Evolutionary conservation across 1,140 invertebrate species (phyloP), one percentile per base, ranked within the genome.

Genomic region (Thrips palmi): DNA sequence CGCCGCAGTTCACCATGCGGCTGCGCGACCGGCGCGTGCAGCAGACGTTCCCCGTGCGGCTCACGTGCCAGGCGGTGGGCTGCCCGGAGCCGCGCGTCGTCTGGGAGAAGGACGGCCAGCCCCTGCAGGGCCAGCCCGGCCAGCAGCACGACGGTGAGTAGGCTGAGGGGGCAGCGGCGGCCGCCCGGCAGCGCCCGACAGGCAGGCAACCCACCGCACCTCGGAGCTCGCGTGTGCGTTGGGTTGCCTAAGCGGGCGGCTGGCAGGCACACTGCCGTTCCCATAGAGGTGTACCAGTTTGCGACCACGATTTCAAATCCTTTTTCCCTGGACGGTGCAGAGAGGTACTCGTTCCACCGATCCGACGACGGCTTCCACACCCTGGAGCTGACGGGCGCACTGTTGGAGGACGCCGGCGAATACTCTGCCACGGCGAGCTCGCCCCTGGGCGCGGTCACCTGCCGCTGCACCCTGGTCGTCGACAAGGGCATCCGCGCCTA

Each of bases 1-100:
- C 82, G 1, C 87, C 86, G 1, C 76, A 85, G 48, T 89, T 91
- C 50, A 86, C 81, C 0, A 85, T 87, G 74, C 68, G 80, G 17
- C 57, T 89, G 18, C 65, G 79, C n/a, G 81, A 87, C 52, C 65
- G 82, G 35, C 64, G 79, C 6, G 77, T 86, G 0, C 77, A 85
- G 52, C 67, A 74, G 4, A 77, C 77, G 0, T 86, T 80, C 63
- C 86, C 72, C 10, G 86, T 78, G 33, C 73, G 79, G 44, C 64
- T 96, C 17, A 83, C 85, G 1, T 86, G 91, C 55, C 81, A 88
- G 58, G 69, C 81, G 11, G 67, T 72, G 6, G 88, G 83, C 2
- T 65, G 69, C 49, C 86, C 86, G 1, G 55, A 62, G 5, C 77
- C 85, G 0, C 62, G 65, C 12, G 60, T 89, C 4, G 65, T 63